A percentile compares a stretch with the other conserved stretches of the same genome.
Evolutionary conservation across 92 coral and sea anemone species (phyloP).

Genomic region (Muricea muricata): DNA sequence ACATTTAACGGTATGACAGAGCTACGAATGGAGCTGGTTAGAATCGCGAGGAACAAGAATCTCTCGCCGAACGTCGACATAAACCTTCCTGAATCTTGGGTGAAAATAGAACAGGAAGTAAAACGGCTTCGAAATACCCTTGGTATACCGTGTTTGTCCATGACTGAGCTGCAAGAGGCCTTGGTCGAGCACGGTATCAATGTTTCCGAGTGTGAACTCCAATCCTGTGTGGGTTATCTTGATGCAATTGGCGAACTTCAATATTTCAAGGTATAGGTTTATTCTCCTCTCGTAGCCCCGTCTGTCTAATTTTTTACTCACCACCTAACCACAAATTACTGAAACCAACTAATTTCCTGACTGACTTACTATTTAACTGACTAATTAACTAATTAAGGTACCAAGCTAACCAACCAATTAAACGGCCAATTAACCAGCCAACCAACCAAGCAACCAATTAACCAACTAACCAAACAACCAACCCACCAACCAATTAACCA

Average conservation of each 20-base stretch:
- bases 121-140: too few species aligned
- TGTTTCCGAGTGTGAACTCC: slow-evolving; percentile 56
- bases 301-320: too few species aligned
- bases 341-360: too few species aligned
- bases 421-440: neutral
- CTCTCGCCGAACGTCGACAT: slow-evolving; percentile 81
- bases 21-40: slow-evolving; percentile 72
- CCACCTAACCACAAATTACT: too few species aligned
- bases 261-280: slow-evolving; percentile 3
- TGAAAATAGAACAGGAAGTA: slow-evolving; percentile 69
- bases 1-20: slow-evolving; percentile 70
- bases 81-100: slow-evolving; percentile 82
- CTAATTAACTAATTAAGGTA: neutral
- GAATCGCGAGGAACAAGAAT: slow-evolving; percentile 68
- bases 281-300: too few species aligned
- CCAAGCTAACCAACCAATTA: too few species aligned
- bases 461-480: neutral
- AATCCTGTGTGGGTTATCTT: slow-evolving; percentile 71
- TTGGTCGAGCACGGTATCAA: slow-evolving; percentile 47
- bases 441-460: neutral
- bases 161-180: slow-evolving; percentile 64
- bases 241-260: slow-evolving; percentile 80
- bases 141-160: slow-evolving; percentile 78
- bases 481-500: neutral
- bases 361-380: slow-evolving; percentile 1